A percentile compares a stretch with the other conserved stretches of the same genome.
These are phyloP conservation scores for Globodera rostochiensis DNA, from an alignment of 1,140 invertebrate genomes.

Conservation along the genomic window DNA sequence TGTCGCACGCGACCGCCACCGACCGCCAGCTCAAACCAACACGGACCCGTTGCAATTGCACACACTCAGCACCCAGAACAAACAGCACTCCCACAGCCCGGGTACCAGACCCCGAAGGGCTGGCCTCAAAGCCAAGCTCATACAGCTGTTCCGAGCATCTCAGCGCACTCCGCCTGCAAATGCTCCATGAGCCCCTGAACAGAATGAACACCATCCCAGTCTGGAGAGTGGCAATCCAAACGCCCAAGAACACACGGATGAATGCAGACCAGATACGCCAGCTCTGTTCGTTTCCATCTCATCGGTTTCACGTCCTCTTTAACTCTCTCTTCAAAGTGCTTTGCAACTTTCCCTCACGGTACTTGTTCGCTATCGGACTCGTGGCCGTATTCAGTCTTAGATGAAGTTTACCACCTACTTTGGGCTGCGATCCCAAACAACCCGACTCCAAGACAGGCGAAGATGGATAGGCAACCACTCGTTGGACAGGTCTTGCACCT, in stretches of 20 bases:
- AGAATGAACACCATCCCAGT: slow-evolving; percentile 21
- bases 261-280: too few species aligned
- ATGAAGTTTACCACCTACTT: too few species aligned
- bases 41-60: slow-evolving; percentile 2
- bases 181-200: slow-evolving; percentile 34
- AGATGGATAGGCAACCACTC: slow-evolving; percentile 30
- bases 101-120: slow-evolving; percentile 30
- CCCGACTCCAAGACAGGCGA: slow-evolving; percentile 74
- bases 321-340: too few species aligned
- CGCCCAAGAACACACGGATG: too few species aligned
- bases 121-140: slow-evolving; percentile 26
- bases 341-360: too few species aligned
- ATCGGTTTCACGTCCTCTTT: too few species aligned
- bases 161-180: slow-evolving; percentile 37
- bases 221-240: too few species aligned
- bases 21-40: slow-evolving; percentile 35
- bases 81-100: slow-evolving; percentile 35
- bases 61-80: slow-evolving; percentile 8
- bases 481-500: slow-evolving; percentile 67
- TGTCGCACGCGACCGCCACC: slow-evolving; percentile 42
- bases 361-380: too few species aligned
- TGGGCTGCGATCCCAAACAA: slow-evolving; percentile 84
- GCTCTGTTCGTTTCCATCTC: too few species aligned
- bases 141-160: slow-evolving; percentile 14
- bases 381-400: too few species aligned